Conservation (phyloP, 1,140 invertebrate genomes). For the Papilio dardanus region DNA sequence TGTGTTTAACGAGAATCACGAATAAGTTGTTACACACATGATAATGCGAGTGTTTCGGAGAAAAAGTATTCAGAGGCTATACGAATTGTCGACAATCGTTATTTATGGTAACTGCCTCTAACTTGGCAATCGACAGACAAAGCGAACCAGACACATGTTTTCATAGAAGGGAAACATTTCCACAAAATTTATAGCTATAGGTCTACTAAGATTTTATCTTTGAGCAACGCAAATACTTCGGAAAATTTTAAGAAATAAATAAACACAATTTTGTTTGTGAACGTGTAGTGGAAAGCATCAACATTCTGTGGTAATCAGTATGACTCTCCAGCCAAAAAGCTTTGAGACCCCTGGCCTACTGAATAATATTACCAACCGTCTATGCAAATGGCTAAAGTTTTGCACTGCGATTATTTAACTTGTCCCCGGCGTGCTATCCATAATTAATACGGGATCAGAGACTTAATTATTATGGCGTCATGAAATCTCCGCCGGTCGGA, state of each 20-base stretch:
- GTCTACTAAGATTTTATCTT: background rate
- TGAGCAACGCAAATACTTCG: background rate
- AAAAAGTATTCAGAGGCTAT: constrained; percentile 1
- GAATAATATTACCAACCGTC: constrained; percentile 44
- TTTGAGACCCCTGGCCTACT: constrained; percentile 39
- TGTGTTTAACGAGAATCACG: background rate
- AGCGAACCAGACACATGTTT: constrained; percentile 6
- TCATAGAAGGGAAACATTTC: background rate
- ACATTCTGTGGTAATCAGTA: background rate
- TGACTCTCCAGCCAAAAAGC: constrained; percentile 3
- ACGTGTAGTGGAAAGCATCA: background rate
- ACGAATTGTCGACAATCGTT: constrained; percentile 6
- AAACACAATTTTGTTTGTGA: background rate
- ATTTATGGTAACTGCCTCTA: constrained; percentile 28
- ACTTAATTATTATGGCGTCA: constrained; percentile 37
- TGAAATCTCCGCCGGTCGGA: constrained; percentile 1
- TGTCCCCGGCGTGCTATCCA: constrained; percentile 46
- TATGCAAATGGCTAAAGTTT: constrained; percentile 53
- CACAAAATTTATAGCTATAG: background rate
- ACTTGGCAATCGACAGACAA: constrained; percentile 23
- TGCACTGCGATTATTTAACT: constrained; percentile 51
- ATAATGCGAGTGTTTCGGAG: constrained; percentile 9
- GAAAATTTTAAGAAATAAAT: background rate
- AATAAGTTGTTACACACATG: constrained; percentile 4
- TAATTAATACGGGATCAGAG: constrained; percentile 45